These are phyloP conservation scores for Camponotus vicinus DNA, from an alignment of 1,140 invertebrate genomes.

Conservation along the genomic window DNA sequence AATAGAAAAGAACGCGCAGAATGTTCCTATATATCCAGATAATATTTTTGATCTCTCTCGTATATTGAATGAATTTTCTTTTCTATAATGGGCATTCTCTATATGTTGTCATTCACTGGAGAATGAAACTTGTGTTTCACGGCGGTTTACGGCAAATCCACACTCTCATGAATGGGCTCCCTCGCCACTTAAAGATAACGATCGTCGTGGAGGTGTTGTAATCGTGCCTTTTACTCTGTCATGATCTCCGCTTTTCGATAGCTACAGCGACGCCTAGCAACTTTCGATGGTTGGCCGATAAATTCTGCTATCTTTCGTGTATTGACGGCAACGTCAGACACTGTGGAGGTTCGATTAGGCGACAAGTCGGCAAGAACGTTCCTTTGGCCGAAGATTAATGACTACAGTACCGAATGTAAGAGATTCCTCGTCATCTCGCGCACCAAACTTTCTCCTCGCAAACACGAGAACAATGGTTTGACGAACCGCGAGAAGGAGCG, in stretches of 20 bases:
- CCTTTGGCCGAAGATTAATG: slow-evolving; percentile 41
- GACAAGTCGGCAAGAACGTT: slow-evolving; percentile 28
- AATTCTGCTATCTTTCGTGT: slow-evolving; percentile 49
- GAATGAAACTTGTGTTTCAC: neutral
- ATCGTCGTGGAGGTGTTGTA: slow-evolving; percentile 76
- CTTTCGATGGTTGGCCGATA: slow-evolving; percentile 55
- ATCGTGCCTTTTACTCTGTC: slow-evolving; percentile 37
- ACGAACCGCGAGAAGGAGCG: slow-evolving; percentile 33
- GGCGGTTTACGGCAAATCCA: slow-evolving; percentile 30
- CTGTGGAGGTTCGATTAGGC: slow-evolving; percentile 43
- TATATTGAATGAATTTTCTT: neutral
- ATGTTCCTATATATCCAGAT: neutral
- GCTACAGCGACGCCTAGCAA: neutral
- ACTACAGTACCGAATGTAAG: slow-evolving; percentile 23
- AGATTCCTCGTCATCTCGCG: slow-evolving; percentile 35
- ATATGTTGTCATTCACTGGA: neutral
- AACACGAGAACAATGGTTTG: slow-evolving; percentile 46
- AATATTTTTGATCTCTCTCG: neutral
- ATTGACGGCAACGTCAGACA: slow-evolving; percentile 35
- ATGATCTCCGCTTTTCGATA: slow-evolving; percentile 61
- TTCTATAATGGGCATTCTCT: neutral
- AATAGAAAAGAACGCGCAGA: neutral
- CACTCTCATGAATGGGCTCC: slow-evolving; percentile 46
- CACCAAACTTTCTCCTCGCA: slow-evolving; percentile 21
- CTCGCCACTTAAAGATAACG: slow-evolving; percentile 75